These are phyloP conservation scores for Troilus luridus DNA, from an alignment of 2,888 invertebrate genomes.

Conservation along the genomic window DNA sequence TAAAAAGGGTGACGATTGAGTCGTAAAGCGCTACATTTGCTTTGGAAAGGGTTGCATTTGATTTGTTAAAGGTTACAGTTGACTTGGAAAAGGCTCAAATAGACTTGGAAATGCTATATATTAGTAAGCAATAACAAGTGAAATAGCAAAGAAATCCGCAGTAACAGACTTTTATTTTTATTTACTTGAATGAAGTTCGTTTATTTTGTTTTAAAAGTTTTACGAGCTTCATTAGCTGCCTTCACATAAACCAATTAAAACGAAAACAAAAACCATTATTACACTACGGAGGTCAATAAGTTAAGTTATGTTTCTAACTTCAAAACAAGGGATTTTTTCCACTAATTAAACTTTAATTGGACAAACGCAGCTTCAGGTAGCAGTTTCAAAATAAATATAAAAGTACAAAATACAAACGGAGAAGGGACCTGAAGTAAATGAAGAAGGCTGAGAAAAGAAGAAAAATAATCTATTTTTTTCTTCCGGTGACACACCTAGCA, in stretches of 20 bases:
- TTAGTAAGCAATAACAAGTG: neutral
- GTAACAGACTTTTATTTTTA: neutral
- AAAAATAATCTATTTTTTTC: neutral
- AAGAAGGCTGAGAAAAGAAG: conserved; percentile 3
- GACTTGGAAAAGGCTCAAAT: no score
- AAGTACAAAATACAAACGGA: neutral
- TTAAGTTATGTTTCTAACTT: neutral
- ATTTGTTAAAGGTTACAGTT: no score
- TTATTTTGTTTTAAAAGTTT: neutral
- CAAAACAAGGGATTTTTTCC: neutral
- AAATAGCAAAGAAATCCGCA: neutral
- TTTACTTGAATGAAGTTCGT: neutral
- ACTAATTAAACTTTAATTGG: conserved; percentile 29
- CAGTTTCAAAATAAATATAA: neutral
- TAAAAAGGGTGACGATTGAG: no score
- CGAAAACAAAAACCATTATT: neutral
- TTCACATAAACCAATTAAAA: neutral
- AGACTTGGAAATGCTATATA: no score
- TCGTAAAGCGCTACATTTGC: no score
- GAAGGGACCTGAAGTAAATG: neutral
- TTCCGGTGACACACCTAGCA: conserved; percentile 33
- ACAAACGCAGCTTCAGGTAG: neutral
- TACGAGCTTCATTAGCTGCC: neutral
- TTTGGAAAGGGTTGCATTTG: no score
- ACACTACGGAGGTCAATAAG: neutral